A percentile compares a stretch with the other conserved stretches of the same genome.
Conservation (phyloP, 2,888 invertebrate species). For the Pandemis corylana region DNA sequence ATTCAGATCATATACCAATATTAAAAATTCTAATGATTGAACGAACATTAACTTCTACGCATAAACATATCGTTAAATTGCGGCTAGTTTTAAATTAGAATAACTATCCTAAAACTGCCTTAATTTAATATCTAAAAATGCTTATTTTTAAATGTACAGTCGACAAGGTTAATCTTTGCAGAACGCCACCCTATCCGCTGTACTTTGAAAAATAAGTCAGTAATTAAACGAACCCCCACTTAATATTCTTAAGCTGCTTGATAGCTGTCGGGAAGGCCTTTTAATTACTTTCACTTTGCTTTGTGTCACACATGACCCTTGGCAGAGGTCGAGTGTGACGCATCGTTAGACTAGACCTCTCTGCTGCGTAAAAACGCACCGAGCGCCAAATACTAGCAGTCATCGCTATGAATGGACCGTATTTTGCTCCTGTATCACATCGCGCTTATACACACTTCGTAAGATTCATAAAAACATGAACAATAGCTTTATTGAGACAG, state of each 20-base stretch:
- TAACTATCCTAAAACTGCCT: conserved; percentile 26
- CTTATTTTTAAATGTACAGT: conserved; percentile 33
- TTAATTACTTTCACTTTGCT: conserved; percentile 51
- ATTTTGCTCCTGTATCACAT: conserved; percentile 41
- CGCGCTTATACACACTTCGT: conserved; percentile 36
- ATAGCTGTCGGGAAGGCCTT: conserved; percentile 43
- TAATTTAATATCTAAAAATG: conserved; percentile 18
- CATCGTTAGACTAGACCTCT: conserved; percentile 30
- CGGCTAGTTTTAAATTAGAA: conserved; percentile 16
- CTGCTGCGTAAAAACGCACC: conserved; percentile 28
- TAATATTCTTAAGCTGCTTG: conserved; percentile 51
- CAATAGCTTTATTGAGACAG: conserved; percentile 36
- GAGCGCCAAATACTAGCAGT: conserved; percentile 36
- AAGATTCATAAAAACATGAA: conserved; percentile 35
- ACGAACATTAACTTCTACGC: conserved; percentile 26
- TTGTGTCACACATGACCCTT: conserved; percentile 42
- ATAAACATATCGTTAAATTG: conserved; percentile 26
- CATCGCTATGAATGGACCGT: conserved; percentile 23
- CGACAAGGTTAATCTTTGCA: background rate
- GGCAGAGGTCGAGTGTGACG: conserved; percentile 8
- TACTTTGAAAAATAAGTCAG: conserved; percentile 33
- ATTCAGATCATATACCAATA: conserved; percentile 56
- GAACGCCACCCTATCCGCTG: conserved; percentile 7
- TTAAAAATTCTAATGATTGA: conserved; percentile 42
- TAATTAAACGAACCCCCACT: conserved; percentile 43